A percentile compares a stretch with the other conserved stretches of the same genome.
These are phyloP conservation scores for Amphimedon queenslandica DNA, from an alignment of 37 sponge, comb jelly and placozoan species.

Conservation along the genomic window DNA sequence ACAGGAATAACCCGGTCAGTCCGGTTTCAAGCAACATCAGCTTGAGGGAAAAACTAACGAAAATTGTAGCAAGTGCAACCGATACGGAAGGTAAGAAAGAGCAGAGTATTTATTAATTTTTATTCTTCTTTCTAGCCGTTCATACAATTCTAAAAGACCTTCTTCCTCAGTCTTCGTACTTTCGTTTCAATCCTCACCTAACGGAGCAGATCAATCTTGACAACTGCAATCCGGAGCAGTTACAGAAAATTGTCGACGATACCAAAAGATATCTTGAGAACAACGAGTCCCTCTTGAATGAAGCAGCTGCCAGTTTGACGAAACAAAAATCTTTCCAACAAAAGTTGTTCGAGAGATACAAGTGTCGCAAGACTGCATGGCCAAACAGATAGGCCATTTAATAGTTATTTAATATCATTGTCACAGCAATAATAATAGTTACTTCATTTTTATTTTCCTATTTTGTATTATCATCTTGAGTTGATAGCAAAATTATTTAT, in stretches of 20 bases:
- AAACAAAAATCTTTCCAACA: background rate
- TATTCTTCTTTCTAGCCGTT: slow-evolving; percentile 42
- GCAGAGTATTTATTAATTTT: background rate
- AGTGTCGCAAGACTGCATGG: no score
- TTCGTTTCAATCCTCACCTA: slow-evolving; percentile 78
- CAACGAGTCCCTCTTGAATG: background rate
- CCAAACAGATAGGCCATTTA: no score
- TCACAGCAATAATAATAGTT: no score
- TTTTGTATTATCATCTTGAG: no score
- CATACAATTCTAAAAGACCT: slow-evolving; percentile 68
- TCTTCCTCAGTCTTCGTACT: slow-evolving; percentile 61
- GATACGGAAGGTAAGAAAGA: slow-evolving; percentile 69
- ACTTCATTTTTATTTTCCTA: no score
- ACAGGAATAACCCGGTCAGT: background rate
- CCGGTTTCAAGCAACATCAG: slow-evolving; percentile 16
- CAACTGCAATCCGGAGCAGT: slow-evolving; percentile 54
- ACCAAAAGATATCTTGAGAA: slow-evolving; percentile 34
- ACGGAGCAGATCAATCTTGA: slow-evolving; percentile 66
- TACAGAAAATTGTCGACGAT: slow-evolving; percentile 51
- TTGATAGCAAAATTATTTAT: no score
- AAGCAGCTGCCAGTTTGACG: background rate
- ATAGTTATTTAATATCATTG: no score
- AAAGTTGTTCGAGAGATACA: background rate
- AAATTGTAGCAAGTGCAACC: slow-evolving; percentile 70
- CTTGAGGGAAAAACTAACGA: slow-evolving; percentile 63